Percentiles rank a stretch among this genome's conserved stretches.
Conservation (phyloP, 2,113 vertebrate genomes). For the Psittacara wagleri region DNA sequence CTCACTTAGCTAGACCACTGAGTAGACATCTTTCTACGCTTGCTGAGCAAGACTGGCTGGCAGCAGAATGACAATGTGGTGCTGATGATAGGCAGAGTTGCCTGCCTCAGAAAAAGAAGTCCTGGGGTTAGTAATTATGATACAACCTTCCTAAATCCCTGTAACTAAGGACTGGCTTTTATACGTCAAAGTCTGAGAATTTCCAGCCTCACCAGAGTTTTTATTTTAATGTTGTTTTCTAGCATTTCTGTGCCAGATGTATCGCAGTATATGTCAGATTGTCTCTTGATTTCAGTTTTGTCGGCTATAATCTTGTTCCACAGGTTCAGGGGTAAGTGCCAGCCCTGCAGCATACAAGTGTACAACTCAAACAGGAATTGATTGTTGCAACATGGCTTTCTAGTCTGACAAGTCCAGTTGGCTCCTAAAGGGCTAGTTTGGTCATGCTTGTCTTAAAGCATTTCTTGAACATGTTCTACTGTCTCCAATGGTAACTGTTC, state of each 20-base stretch:
- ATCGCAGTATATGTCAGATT: rapidly evolving
- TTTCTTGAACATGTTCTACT: neutral
- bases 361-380: neutral
- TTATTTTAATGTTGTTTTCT: neutral
- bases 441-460: neutral
- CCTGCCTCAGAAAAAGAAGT: neutral
- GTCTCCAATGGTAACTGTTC: neutral
- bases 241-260: neutral
- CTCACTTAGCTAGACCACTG: neutral
- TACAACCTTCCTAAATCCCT: neutral
- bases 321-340: neutral
- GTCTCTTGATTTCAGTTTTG: neutral
- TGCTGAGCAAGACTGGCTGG: neutral
- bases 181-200: neutral
- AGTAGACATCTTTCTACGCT: neutral
- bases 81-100: neutral
- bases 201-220: neutral
- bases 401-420: neutral
- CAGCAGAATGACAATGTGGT: neutral
- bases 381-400: neutral
- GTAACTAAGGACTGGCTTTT: neutral
- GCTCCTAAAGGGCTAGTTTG: neutral
- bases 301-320: neutral
- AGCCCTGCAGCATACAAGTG: neutral
- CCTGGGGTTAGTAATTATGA: neutral